Evolutionary conservation across 2,888 invertebrate species (phyloP).

Genomic region (Gisinianus flammeolus): DNA sequence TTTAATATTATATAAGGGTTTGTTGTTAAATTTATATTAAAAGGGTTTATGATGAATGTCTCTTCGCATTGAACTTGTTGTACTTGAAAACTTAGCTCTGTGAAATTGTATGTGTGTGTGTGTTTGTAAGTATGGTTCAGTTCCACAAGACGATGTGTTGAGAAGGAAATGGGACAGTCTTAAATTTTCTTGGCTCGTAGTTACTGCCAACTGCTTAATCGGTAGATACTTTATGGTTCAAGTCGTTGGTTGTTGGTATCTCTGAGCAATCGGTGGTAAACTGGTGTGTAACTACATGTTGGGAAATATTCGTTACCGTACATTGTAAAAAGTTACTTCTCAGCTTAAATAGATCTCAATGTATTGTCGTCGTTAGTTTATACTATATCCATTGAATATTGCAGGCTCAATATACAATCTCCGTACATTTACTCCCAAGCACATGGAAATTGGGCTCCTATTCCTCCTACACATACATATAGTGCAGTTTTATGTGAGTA

Average conservation of each 20-base stretch:
- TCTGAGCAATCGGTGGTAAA: constrained; percentile 15
- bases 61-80: neutral
- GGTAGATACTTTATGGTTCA: constrained; percentile 21
- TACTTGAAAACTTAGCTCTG: neutral
- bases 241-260: constrained; percentile 7
- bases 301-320: neutral
- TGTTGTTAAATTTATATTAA: neutral
- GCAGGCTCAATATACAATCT: neutral
- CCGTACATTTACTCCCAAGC: neutral
- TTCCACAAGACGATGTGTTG: neutral
- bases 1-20: neutral
- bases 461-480: neutral
- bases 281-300: constrained; percentile 13
- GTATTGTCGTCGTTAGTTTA: constrained; percentile 18
- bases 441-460: neutral
- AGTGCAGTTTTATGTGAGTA: constrained; percentile 4
- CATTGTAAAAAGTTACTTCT: neutral
- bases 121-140: neutral
- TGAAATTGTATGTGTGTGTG: neutral
- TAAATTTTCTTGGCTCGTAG: constrained; percentile 22
- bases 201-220: constrained; percentile 29
- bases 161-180: constrained; percentile 22
- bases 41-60: neutral
- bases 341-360: constrained; percentile 9
- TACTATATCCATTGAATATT: constrained; percentile 10